Conservation (phyloP, 2,113 vertebrate species). For the Saguinus midas region DNA sequence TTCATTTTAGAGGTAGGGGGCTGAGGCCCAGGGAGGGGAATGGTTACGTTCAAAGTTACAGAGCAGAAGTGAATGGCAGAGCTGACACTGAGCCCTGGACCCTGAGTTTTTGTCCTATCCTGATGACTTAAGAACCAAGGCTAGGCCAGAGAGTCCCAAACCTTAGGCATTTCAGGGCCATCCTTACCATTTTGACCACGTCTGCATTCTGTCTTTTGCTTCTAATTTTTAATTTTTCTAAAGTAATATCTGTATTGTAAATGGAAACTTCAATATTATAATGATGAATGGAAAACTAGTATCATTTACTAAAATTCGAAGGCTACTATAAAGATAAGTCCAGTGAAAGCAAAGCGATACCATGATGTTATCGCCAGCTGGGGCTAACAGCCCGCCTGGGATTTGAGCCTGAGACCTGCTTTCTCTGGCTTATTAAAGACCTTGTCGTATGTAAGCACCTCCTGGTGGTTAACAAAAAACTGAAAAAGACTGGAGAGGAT, state of each 20-base stretch:
- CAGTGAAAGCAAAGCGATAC: neutral
- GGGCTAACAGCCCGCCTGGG: no score
- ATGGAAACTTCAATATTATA: neutral
- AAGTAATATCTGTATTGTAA: neutral
- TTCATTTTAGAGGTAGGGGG: neutral
- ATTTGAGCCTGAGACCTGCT: neutral
- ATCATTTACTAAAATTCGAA: neutral
- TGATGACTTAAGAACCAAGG: neutral
- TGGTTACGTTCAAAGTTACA: neutral
- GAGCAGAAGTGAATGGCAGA: neutral
- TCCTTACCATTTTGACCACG: neutral
- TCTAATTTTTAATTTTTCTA: neutral
- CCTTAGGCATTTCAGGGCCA: neutral
- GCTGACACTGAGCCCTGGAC: accelerated
- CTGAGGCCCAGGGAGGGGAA: neutral
- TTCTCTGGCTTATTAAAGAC: neutral
- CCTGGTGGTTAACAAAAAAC: neutral
- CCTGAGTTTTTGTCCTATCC: neutral
- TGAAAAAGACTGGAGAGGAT: neutral
- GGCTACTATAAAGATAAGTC: neutral
- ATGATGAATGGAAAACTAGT: neutral
- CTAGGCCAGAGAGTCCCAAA: neutral
- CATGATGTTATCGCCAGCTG: neutral
- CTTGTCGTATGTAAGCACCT: accelerated
- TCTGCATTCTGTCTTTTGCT: neutral